A percentile compares a stretch with the other conserved stretches of the same genome.
phyloP scores from a whole-genome alignment of 2,113 vertebrate genomes.

The Pachycephala philippinensis region DNA sequence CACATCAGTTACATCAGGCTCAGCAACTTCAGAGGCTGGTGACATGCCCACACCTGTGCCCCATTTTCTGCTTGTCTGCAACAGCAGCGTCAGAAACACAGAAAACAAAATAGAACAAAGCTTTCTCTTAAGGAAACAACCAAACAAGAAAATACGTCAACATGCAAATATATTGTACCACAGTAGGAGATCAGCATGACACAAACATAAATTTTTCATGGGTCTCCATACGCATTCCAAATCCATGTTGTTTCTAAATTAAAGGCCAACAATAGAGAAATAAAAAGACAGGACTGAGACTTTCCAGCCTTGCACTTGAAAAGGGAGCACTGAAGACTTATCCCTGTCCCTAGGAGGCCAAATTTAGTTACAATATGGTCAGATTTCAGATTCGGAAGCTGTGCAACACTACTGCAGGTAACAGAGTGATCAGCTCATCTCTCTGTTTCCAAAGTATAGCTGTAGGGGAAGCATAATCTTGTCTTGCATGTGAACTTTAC shows the following conservation, averaged over 20 bases:
- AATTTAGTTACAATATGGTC: neutral
- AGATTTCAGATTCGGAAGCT: neutral
- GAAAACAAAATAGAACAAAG: conserved; percentile 31
- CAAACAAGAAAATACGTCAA: neutral
- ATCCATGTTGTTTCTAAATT: neutral
- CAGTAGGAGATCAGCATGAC: neutral
- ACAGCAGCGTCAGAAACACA: neutral
- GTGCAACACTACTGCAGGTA: neutral
- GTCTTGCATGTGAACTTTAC: neutral
- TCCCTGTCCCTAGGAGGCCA: neutral
- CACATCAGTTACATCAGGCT: neutral
- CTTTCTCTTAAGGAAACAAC: conserved; percentile 14
- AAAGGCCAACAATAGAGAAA: neutral
- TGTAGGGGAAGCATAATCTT: neutral
- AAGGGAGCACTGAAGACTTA: neutral
- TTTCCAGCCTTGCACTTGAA: neutral
- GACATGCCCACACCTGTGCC: neutral
- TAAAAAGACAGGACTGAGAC: neutral
- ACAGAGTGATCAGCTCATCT: neutral
- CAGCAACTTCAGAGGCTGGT: neutral
- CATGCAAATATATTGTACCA: neutral
- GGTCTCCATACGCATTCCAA: neutral
- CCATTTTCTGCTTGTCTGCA: neutral
- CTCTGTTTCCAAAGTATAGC: neutral
- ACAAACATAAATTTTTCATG: neutral